Evolutionary conservation across 2,113 vertebrate species (phyloP).

Genomic region (Oncorhynchus masou): DNA sequence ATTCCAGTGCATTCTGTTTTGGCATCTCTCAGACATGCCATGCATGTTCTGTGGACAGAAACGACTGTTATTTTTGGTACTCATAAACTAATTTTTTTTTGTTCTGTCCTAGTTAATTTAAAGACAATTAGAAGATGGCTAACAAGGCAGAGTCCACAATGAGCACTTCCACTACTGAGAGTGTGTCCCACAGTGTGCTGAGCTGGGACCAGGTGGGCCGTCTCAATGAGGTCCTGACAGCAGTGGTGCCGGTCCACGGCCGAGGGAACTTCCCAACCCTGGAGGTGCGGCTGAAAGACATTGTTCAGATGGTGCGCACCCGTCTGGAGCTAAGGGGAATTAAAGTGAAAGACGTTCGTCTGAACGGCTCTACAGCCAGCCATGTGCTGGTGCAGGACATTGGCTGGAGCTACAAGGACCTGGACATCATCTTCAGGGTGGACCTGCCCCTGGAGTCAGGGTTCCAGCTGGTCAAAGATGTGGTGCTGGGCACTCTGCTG

Average conservation of each 20-base stretch:
- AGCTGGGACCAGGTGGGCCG: constrained; percentile 94
- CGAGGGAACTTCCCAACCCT: constrained; percentile 96
- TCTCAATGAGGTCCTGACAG: constrained; percentile 86
- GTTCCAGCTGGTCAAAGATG: constrained; percentile 89
- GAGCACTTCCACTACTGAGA: constrained; percentile 43
- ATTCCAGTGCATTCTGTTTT: constrained; percentile 31
- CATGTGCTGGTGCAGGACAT: constrained; percentile 94
- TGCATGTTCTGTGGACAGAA: not conserved
- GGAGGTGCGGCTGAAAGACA: constrained; percentile 89
- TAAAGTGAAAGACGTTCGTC: constrained; percentile 84
- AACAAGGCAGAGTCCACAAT: constrained; percentile 62
- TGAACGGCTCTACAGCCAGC: constrained; percentile 94
- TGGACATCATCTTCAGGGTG: constrained; percentile 95
- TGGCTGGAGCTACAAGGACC: constrained; percentile 92
- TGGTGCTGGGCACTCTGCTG: constrained; percentile 89
- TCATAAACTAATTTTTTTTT: not conserved
- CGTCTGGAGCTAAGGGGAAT: constrained; percentile 83
- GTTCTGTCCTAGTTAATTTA: constrained; percentile 21
- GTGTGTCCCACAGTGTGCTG: constrained; percentile 80
- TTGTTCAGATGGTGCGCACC: constrained; percentile 85
- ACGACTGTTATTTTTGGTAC: not conserved
- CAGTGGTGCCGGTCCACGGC: constrained; percentile 89
- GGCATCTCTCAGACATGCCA: constrained; percentile 19
- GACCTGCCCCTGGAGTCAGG: constrained; percentile 83
- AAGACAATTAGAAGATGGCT: constrained; percentile 63